phyloP scores from a whole-genome alignment of 2,797 vertebrate genomes.

The Acrocephalus scirpaceus region DNA sequence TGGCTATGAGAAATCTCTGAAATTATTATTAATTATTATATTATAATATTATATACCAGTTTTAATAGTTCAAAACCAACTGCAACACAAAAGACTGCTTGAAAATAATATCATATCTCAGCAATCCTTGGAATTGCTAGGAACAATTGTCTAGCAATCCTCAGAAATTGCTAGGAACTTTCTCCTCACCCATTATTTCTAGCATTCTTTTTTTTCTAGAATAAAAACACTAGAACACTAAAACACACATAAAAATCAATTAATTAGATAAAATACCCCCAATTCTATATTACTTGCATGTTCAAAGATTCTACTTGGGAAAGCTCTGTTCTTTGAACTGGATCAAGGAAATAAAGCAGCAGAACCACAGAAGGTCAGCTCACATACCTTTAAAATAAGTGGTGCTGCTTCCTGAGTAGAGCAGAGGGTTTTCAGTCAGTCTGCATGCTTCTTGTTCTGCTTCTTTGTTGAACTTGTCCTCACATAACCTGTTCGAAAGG shows the following conservation, averaged over 20 bases:
- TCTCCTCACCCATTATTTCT: not conserved
- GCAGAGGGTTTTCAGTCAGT: not conserved
- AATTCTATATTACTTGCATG: not conserved
- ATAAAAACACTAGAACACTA: not conserved
- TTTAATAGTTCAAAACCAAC: not conserved
- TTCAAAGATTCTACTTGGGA: not conserved
- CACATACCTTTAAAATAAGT: conserved; percentile 14
- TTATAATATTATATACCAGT: not conserved
- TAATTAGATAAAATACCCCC: not conserved
- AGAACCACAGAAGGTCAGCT: not conserved
- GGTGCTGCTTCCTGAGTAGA: not conserved
- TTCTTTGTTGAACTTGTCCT: not conserved
- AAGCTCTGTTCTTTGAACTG: not conserved
- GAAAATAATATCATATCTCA: not conserved
- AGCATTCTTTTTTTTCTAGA: not conserved
- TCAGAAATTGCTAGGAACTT: not conserved
- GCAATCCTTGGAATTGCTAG: not conserved
- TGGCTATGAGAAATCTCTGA: not conserved
- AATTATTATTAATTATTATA: not conserved
- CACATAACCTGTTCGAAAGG: conserved; percentile 12
- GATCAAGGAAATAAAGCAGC: not conserved
- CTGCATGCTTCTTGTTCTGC: not conserved
- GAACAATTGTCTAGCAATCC: too few relatives aligned
- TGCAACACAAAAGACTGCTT: not conserved
- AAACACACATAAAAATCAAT: not conserved